These are phyloP conservation scores for Agonopterix arenella DNA, from an alignment of 2,888 invertebrate genomes.

Conservation along the genomic window DNA sequence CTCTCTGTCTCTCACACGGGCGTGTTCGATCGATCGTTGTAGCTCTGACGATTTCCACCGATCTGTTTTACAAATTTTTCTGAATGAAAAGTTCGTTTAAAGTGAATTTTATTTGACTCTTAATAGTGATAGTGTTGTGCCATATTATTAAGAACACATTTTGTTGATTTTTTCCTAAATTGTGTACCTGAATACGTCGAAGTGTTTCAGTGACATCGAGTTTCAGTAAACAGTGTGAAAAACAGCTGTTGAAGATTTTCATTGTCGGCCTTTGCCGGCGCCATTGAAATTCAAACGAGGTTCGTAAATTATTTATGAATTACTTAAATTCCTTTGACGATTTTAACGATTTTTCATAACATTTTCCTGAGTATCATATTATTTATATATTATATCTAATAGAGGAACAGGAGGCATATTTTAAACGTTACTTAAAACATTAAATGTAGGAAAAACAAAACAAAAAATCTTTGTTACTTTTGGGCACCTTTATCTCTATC, in stretches of 20 bases:
- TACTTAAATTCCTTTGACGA: no score
- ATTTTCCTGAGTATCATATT: no score
- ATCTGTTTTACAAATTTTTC: conserved; percentile 59
- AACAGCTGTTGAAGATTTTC: conserved; percentile 7
- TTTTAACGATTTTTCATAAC: background rate
- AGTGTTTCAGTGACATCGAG: conserved; percentile 24
- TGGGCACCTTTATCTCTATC: no score
- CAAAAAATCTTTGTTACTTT: no score
- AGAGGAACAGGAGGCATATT: no score
- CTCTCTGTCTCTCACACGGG: conserved; percentile 51
- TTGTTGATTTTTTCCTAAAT: background rate
- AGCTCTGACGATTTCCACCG: conserved; percentile 36
- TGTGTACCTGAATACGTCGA: conserved; percentile 1
- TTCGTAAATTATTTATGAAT: conserved; percentile 9
- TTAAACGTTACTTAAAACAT: no score
- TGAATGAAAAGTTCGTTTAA: conserved; percentile 58
- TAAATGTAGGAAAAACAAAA: no score
- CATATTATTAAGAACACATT: conserved; percentile 1
- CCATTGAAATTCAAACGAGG: conserved; percentile 11
- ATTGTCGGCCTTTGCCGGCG: conserved; percentile 11
- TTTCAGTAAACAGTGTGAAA: conserved; percentile 27
- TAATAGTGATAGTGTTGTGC: conserved; percentile 4
- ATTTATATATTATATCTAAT: no score
- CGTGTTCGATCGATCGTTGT: conserved; percentile 39
- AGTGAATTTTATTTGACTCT: background rate